phyloP scores from a whole-genome alignment of 2,888 invertebrate genomes.

The Pseudolycoriella hygida region DNA sequence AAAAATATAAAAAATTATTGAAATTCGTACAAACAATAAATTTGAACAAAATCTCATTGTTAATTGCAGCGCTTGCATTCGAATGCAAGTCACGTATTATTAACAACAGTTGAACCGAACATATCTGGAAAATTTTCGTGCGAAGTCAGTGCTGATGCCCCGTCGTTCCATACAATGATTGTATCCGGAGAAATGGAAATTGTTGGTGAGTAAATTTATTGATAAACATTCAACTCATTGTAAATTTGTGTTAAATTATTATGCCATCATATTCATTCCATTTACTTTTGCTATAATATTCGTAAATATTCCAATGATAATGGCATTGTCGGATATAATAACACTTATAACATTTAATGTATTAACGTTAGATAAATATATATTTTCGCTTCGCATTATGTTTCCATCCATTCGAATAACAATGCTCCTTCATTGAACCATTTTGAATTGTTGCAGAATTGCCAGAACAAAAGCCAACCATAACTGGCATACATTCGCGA shows the following conservation, averaged over 20 bases:
- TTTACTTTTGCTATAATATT: not conserved
- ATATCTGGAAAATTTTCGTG: slow-evolving; percentile 27
- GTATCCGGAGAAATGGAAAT: slow-evolving; percentile 25
- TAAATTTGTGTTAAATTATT: too few species aligned
- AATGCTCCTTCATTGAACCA: too few species aligned
- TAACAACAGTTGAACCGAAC: slow-evolving; percentile 22
- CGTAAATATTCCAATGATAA: not conserved
- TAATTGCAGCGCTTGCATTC: slow-evolving; percentile 20
- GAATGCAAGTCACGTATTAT: slow-evolving; percentile 25
- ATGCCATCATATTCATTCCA: too few species aligned
- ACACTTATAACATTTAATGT: too few species aligned
- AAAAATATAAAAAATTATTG: too few species aligned
- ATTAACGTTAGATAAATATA: too few species aligned
- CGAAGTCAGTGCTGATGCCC: slow-evolving; percentile 29
- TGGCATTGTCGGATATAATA: too few species aligned
- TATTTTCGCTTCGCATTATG: too few species aligned
- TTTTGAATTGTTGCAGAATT: slow-evolving; percentile 23
- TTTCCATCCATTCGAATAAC: not conserved
- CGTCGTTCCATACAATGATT: slow-evolving; percentile 26
- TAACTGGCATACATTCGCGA: slow-evolving; percentile 33
- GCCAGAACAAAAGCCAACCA: slow-evolving; percentile 33
- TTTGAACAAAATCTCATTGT: not conserved
- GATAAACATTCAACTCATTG: not conserved
- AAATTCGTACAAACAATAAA: too few species aligned
- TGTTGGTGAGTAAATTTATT: not conserved